A percentile compares a stretch with the other conserved stretches of the same genome.
Evolutionary conservation across 2,113 vertebrate species (phyloP).

Genomic region (Murina feae): DNA sequence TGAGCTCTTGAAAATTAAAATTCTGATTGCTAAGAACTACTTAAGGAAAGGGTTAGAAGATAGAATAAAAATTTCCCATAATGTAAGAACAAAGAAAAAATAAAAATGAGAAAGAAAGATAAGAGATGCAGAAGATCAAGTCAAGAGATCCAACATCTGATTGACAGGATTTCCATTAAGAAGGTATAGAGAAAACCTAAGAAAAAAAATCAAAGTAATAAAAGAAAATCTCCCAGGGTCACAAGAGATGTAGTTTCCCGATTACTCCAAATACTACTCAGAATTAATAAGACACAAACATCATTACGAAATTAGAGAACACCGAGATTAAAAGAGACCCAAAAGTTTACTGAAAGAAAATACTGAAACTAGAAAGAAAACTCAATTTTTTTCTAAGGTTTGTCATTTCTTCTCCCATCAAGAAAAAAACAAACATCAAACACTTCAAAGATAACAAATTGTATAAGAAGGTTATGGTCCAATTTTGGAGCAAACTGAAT

Average conservation of each 20-base stretch:
- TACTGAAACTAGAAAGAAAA: not conserved
- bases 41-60: not conserved
- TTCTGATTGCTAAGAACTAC: not conserved
- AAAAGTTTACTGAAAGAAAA: slow-evolving; percentile 32
- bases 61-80: not conserved
- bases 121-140: not conserved
- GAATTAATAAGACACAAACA: not conserved
- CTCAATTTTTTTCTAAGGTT: not conserved
- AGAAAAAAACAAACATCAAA: slow-evolving; percentile 28
- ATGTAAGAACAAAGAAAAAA: not conserved
- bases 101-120: not conserved
- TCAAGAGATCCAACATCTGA: not conserved
- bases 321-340: slow-evolving; percentile 18
- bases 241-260: not conserved
- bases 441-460: not conserved
- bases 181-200: not conserved
- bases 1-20: not conserved
- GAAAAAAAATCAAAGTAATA: not conserved
- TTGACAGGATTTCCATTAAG: not conserved
- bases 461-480: not conserved
- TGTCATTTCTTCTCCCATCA: not conserved
- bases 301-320: slow-evolving; percentile 18
- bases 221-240: not conserved
- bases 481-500: slow-evolving; percentile 8
- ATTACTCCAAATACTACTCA: not conserved